These are phyloP conservation scores for Andrena cerasifolii DNA, from an alignment of 1,140 invertebrate species.

Conservation along the genomic window DNA sequence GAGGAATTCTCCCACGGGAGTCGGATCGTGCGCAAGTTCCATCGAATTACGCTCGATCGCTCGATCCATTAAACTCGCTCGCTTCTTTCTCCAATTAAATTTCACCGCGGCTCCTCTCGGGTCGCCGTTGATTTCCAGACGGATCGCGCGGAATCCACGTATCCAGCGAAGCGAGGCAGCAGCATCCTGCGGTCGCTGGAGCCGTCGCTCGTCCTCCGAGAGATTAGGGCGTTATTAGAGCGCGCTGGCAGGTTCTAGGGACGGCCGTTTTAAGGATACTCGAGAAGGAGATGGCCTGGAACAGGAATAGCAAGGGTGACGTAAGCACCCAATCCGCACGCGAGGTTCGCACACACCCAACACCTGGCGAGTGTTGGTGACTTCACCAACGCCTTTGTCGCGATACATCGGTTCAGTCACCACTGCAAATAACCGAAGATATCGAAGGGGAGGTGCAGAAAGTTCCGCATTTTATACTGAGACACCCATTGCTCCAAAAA, in stretches of 20 bases:
- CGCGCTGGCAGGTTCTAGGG: slow-evolving; percentile 35
- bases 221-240: slow-evolving; percentile 47
- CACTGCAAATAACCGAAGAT: slow-evolving; percentile 65
- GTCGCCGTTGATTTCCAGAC: neutral
- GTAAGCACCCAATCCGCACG: slow-evolving; percentile 66
- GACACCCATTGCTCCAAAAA: too few species aligned
- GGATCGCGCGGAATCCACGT: neutral
- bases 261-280: slow-evolving; percentile 45
- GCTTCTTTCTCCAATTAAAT: neutral
- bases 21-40: neutral
- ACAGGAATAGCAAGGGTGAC: slow-evolving; percentile 72
- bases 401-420: slow-evolving; percentile 59
- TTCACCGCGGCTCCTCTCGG: neutral
- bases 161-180: slow-evolving; percentile 10
- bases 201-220: neutral
- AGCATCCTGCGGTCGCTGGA: slow-evolving; percentile 13
- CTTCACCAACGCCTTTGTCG: slow-evolving; percentile 11
- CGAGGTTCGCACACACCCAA: neutral
- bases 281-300: slow-evolving; percentile 60
- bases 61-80: neutral
- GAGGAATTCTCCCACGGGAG: neutral
- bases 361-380: neutral
- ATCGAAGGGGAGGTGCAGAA: slow-evolving; percentile 25
- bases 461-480: too few species aligned
- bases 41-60: neutral